These are phyloP conservation scores for Plotosus lineatus DNA, from an alignment of 2,113 vertebrate genomes.

Conservation along the genomic window DNA sequence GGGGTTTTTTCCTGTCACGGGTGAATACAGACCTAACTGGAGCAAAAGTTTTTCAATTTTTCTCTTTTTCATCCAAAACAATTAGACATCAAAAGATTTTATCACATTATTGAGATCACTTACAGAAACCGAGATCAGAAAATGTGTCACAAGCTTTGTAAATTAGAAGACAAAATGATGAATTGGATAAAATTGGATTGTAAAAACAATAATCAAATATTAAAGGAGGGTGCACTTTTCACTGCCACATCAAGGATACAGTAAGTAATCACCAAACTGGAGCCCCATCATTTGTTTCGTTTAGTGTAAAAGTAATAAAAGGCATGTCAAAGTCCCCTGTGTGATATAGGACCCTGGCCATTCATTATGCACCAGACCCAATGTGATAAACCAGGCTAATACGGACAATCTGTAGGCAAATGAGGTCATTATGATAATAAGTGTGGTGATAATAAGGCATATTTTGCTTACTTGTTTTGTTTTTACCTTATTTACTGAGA, in stretches of 20 bases:
- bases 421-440: slow-evolving; percentile 72
- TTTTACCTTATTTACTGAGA: slow-evolving; percentile 65
- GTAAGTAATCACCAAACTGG: slow-evolving; percentile 67
- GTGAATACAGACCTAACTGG: slow-evolving; percentile 53
- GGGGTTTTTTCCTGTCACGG: slow-evolving; percentile 44
- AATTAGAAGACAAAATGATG: slow-evolving; percentile 75
- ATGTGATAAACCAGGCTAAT: slow-evolving; percentile 66
- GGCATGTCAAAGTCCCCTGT: slow-evolving; percentile 69
- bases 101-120: slow-evolving; percentile 63
- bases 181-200: slow-evolving; percentile 78
- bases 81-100: slow-evolving; percentile 70
- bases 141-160: slow-evolving; percentile 66
- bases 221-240: slow-evolving; percentile 75
- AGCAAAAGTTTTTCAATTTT: slow-evolving; percentile 57
- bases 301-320: slow-evolving; percentile 80
- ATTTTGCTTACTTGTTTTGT: slow-evolving; percentile 72
- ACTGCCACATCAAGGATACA: slow-evolving; percentile 72
- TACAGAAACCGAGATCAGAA: slow-evolving; percentile 68
- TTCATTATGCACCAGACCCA: slow-evolving; percentile 71
- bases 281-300: slow-evolving; percentile 76
- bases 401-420: slow-evolving; percentile 72
- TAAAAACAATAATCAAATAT: slow-evolving; percentile 79
- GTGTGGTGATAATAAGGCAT: slow-evolving; percentile 69
- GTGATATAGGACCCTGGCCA: slow-evolving; percentile 57
- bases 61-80: slow-evolving; percentile 58